These are phyloP conservation scores for Tragopan temminckii DNA, from an alignment of 2,797 vertebrate species.

Conservation along the genomic window DNA sequence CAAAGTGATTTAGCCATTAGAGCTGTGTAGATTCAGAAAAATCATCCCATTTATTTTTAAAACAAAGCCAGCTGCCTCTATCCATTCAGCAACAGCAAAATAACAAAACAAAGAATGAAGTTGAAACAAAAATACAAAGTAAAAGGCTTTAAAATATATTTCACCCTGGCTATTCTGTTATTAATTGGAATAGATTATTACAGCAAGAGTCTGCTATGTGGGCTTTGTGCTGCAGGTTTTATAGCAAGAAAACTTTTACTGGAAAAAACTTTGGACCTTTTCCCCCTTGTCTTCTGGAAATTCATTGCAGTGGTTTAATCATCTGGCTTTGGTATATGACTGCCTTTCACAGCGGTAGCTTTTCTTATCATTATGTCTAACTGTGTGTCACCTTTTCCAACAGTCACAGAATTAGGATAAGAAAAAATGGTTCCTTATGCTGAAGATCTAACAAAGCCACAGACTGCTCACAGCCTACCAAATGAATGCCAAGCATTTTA, in stretches of 20 bases:
- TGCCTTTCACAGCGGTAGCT: slow-evolving; percentile 75
- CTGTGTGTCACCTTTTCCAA: slow-evolving; percentile 76
- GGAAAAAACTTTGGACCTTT: slow-evolving; percentile 52
- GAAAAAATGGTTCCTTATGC: slow-evolving; percentile 80
- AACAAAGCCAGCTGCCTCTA: not conserved
- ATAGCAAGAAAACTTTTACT: slow-evolving; percentile 27
- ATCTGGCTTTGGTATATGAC: slow-evolving; percentile 72
- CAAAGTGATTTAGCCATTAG: not conserved
- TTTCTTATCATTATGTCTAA: slow-evolving; percentile 79
- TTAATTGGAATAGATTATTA: slow-evolving; percentile 12
- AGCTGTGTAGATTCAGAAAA: not conserved
- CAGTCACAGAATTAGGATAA: slow-evolving; percentile 79
- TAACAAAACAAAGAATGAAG: not conserved
- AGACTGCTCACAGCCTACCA: slow-evolving; percentile 54
- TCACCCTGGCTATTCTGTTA: not conserved
- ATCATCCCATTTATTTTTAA: slow-evolving; percentile 3
- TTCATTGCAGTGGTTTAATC: slow-evolving; percentile 79
- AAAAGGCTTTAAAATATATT: not conserved
- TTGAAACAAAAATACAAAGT: not conserved
- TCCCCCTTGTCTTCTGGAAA: slow-evolving; percentile 65
- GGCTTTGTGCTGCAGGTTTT: slow-evolving; percentile 48
- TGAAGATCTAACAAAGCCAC: slow-evolving; percentile 77
- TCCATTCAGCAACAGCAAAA: not conserved
- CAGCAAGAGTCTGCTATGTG: not conserved
- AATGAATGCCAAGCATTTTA: slow-evolving; percentile 73